Conservation (phyloP, 2,113 vertebrate genomes). For the Cyprinodon tularosa region DNA sequence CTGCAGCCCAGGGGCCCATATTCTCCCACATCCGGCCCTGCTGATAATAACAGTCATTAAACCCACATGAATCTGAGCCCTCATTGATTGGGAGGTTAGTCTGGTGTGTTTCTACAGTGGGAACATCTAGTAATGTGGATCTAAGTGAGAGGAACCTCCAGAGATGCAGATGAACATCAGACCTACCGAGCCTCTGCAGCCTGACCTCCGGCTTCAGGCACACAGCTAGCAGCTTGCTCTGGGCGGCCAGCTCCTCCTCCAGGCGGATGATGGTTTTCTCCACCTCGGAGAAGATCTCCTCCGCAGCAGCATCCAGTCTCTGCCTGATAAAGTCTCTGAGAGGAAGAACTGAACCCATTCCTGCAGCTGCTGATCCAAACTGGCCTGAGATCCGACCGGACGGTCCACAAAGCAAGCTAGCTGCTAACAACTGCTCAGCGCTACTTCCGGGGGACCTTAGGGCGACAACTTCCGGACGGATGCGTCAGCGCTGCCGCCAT, state of each 20-base stretch:
- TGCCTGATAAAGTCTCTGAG: neutral
- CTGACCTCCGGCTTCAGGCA: neutral
- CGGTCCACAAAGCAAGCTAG: neutral
- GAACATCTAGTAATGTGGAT: no score
- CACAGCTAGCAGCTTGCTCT: neutral
- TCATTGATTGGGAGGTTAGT: no score
- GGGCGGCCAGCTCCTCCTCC: neutral
- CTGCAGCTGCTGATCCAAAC: neutral
- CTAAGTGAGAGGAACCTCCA: no score
- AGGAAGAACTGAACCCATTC: no score
- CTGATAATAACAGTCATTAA: no score
- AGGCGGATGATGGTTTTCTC: neutral
- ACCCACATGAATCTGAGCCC: no score
- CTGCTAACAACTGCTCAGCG: neutral
- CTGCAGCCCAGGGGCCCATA: no score
- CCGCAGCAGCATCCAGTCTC: neutral
- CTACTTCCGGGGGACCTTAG: neutral
- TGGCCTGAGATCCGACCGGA: no score
- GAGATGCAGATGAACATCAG: no score
- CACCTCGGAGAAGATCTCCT: neutral
- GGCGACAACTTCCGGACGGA: neutral
- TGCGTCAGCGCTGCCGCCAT: neutral
- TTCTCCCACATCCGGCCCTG: no score
- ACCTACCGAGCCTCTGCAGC: neutral
- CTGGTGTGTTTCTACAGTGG: no score